Conservation (phyloP, 2,888 invertebrate species). For the Hirtodrosophila histrioides region DNA sequence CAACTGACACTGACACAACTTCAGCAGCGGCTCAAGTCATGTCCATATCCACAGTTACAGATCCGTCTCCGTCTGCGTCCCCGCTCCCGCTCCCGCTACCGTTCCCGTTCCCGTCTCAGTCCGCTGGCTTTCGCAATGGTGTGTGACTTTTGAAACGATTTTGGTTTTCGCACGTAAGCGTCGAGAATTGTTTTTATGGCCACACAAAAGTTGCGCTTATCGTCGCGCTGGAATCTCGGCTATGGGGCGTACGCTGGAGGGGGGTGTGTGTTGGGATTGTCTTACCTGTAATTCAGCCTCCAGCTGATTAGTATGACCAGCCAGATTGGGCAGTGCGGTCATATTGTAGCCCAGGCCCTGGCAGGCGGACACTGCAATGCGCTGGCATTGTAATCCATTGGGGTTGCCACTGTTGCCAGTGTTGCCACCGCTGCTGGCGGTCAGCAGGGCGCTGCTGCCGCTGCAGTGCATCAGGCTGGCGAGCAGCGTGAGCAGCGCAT, state of each 20-base stretch:
- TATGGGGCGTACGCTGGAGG: neutral
- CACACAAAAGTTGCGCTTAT: slow-evolving; percentile 69
- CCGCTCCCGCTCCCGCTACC: no score
- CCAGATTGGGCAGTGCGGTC: slow-evolving; percentile 93
- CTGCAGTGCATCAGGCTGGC: slow-evolving; percentile 26
- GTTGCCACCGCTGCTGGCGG: slow-evolving; percentile 13
- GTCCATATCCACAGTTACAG: slow-evolving; percentile 53
- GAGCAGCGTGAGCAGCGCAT: slow-evolving; percentile 18
- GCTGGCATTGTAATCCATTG: slow-evolving; percentile 88
- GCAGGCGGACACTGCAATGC: slow-evolving; percentile 91
- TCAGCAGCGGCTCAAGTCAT: slow-evolving; percentile 26
- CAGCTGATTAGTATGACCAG: slow-evolving; percentile 92
- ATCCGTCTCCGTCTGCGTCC: slow-evolving; percentile 34
- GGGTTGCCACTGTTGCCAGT: slow-evolving; percentile 45
- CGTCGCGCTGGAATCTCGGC: slow-evolving; percentile 45
- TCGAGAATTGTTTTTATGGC: slow-evolving; percentile 76
- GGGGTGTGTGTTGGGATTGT: neutral
- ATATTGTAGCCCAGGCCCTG: slow-evolving; percentile 93
- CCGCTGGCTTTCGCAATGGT: slow-evolving; percentile 43
- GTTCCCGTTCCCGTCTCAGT: slow-evolving; percentile 1
- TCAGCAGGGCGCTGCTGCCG: slow-evolving; percentile 5
- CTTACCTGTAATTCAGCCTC: slow-evolving; percentile 92
- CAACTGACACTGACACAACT: slow-evolving; percentile 39
- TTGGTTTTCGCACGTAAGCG: slow-evolving; percentile 76
- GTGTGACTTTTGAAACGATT: slow-evolving; percentile 52